Base-by-base conservation (phyloP, 2,113 vertebrate genomes). In the Ovibos moschatus region DNA sequence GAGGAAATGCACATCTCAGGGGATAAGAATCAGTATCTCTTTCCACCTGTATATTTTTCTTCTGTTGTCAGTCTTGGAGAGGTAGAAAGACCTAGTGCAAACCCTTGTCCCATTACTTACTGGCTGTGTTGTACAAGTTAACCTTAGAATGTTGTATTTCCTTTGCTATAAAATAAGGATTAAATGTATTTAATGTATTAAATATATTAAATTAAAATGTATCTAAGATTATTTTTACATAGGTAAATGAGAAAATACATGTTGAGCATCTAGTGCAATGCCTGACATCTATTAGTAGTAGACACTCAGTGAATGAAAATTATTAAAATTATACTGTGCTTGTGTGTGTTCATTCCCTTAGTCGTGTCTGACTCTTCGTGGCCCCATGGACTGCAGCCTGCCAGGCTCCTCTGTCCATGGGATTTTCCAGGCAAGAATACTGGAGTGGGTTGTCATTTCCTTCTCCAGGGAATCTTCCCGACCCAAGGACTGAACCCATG, bases 221-320 rank as follows among this genome's bases (percentile, higher is more conserved):
- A 67, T 43, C 58, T 74, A 43, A 78, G 47, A 60, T 25, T 6
- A 45, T 13, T 97, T 86, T 94, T 58, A 64, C 9, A 40, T 53
- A 89, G 71, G 71, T 94, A 91, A 95, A 67, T 36, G 55, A 88
- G 51, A 74, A 96, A 91, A 96, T 60, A 55, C 25, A 81, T 64
- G 13, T 60, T 53, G 43, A 88, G 4, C 27, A 28, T 87, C 33
- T 79, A 67, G 40, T 58, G 58, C 43, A 92, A 36, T 92, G 87
- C 36, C 57, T 64, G 53, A 53, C 17, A 17, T 89, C 33, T 85
- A 14, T 76, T 76, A 43, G 36, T 43, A 71, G 45, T n/a, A 95
- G 33, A 50, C 6, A 53, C 13, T 81, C 58, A 47, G 28, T 91
- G 84, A 94, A 51, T 43, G 25, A 53, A 28, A 71, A 25, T 89